These are phyloP conservation scores for Pantherophis vulpinus DNA, from an alignment of 2,797 vertebrate species.

Conservation along the genomic window DNA sequence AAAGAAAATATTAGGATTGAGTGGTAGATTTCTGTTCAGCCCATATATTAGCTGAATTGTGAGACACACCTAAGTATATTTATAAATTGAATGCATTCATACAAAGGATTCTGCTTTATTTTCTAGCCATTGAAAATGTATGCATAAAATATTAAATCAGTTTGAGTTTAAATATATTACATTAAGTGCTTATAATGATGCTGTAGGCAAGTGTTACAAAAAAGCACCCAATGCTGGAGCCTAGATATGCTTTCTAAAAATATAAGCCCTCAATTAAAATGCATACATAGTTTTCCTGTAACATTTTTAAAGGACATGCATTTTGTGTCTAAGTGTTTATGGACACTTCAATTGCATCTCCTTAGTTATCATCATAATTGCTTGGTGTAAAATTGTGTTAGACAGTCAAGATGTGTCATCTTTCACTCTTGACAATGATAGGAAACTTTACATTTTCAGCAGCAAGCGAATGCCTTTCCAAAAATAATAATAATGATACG, in stretches of 20 bases:
- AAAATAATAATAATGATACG: not conserved
- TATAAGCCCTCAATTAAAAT: constrained; percentile 17
- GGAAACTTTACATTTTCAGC: constrained; percentile 13
- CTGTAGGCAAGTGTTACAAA: constrained; percentile 8
- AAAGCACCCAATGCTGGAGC: not conserved
- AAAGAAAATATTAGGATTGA: not conserved
- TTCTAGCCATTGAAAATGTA: constrained; percentile 23
- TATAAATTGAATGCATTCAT: constrained; percentile 15
- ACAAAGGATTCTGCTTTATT: not conserved
- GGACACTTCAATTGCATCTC: constrained; percentile 8
- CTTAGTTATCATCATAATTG: not conserved
- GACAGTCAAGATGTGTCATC: constrained; percentile 17
- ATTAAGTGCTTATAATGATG: constrained; percentile 21
- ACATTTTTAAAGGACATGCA: not conserved
- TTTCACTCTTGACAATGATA: constrained; percentile 26
- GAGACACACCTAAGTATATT: not conserved
- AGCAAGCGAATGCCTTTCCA: not conserved
- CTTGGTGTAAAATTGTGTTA: constrained; percentile 13
- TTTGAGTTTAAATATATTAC: constrained; percentile 21
- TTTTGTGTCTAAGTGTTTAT: constrained; percentile 13
- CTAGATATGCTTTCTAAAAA: constrained; percentile 31
- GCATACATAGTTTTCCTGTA: not conserved
- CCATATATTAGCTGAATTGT: not conserved
- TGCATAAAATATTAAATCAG: constrained; percentile 22
- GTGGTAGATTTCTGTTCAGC: not conserved